A percentile compares a stretch with the other conserved stretches of the same genome.
Conservation (phyloP, 1,140 invertebrate genomes). For the Drosophila hydei region DNA sequence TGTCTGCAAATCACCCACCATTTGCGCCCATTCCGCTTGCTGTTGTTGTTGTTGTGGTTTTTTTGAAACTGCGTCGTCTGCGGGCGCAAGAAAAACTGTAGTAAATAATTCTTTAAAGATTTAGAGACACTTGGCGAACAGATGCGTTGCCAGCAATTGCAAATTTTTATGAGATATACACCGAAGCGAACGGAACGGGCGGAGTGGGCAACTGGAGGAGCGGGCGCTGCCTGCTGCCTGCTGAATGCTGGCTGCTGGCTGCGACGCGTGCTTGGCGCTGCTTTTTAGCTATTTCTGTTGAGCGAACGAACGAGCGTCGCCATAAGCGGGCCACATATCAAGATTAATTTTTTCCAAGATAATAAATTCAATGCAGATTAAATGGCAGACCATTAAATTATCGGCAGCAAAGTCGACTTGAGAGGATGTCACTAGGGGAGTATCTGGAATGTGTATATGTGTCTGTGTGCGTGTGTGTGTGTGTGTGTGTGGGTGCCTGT, state of each 20-base stretch:
- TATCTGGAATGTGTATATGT: no score
- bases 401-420: conserved; percentile 46
- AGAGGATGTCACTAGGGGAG: neutral
- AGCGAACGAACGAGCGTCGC: conserved; percentile 16
- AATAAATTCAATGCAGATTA: conserved; percentile 82
- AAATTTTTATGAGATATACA: conserved; percentile 77
- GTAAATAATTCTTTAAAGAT: conserved; percentile 83
- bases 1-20: conserved; percentile 60
- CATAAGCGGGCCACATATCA: conserved; percentile 79
- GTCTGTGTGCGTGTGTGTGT: neutral
- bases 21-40: conserved; percentile 24
- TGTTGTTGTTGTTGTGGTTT: conserved; percentile 34
- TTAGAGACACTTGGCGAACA: conserved; percentile 70
- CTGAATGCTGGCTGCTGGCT: no score
- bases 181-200: neutral
- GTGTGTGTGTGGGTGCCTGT: conserved; percentile 6
- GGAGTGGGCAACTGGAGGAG: no score
- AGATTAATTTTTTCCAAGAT: conserved; percentile 79
- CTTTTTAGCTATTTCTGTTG: conserved; percentile 74
- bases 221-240: no score
- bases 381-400: conserved; percentile 82
- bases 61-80: conserved; percentile 44
- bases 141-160: conserved; percentile 66
- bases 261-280: conserved; percentile 67
- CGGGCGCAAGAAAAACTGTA: conserved; percentile 59